phyloP scores from a whole-genome alignment of 2,113 vertebrate species.

The Marcusenius ussheri region DNA sequence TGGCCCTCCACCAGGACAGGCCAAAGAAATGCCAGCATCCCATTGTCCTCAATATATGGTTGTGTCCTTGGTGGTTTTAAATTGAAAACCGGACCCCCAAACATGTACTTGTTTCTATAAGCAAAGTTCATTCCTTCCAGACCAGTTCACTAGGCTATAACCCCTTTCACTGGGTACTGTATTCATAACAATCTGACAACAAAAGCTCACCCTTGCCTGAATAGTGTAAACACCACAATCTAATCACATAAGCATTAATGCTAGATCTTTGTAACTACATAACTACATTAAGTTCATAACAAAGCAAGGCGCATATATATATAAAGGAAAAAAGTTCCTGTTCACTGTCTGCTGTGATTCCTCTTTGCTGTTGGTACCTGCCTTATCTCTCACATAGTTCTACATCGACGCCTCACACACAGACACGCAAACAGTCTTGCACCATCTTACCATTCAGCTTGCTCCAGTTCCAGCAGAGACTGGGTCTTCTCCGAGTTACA shows the following conservation, averaged over 20 bases:
- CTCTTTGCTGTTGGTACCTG: neutral
- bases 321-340: neutral
- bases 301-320: neutral
- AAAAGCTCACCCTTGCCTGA: neutral
- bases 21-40: neutral
- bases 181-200: neutral
- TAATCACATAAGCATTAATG: neutral
- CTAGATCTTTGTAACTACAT: neutral
- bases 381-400: neutral
- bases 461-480: constrained; percentile 86
- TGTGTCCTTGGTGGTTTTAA: neutral
- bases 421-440: neutral
- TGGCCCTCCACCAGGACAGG: neutral
- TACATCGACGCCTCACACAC: neutral
- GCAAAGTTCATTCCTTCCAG: neutral
- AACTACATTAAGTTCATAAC: neutral
- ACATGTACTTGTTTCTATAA: neutral
- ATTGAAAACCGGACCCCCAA: neutral
- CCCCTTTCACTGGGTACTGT: neutral
- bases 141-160: neutral
- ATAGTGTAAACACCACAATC: neutral
- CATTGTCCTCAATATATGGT: neutral
- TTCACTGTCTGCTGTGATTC: neutral
- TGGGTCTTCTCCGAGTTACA: constrained; percentile 90
- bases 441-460: constrained; percentile 63